A percentile compares a stretch with the other conserved stretches of the same genome.
Conservation (phyloP, 2,113 vertebrate genomes). For the Meles meles region DNA sequence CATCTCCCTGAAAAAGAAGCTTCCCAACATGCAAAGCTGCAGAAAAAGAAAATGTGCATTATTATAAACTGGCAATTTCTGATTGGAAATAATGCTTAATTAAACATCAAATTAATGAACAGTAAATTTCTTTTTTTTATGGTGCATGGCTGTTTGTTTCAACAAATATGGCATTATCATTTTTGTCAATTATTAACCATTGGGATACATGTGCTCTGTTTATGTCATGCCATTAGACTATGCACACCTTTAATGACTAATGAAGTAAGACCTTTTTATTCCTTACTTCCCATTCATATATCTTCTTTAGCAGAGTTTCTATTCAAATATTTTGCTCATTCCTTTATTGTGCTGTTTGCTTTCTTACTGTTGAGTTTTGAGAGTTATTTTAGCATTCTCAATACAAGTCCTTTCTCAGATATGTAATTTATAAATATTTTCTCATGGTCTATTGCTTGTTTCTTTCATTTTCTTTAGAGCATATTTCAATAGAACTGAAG, state of each 20-base stretch:
- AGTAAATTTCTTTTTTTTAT: not conserved
- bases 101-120: not conserved
- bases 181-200: not conserved
- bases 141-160: not conserved
- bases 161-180: not conserved
- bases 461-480: not conserved
- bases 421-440: not conserved
- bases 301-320: not conserved
- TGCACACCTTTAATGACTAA: not conserved
- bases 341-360: not conserved
- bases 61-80: not conserved
- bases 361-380: not conserved
- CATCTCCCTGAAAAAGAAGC: not conserved
- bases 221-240: not conserved
- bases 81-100: not conserved
- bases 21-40: not conserved
- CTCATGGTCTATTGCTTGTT: not conserved
- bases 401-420: not conserved
- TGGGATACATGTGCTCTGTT: not conserved
- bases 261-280: not conserved
- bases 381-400: not conserved
- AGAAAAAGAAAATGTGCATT: not conserved
- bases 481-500: not conserved
- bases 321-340: not conserved
- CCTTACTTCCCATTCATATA: not conserved